A percentile compares a stretch with the other conserved stretches of the same genome.
These are phyloP conservation scores for Ctenopoma multispine DNA, from an alignment of 2,797 vertebrate genomes.

Conservation along the genomic window DNA sequence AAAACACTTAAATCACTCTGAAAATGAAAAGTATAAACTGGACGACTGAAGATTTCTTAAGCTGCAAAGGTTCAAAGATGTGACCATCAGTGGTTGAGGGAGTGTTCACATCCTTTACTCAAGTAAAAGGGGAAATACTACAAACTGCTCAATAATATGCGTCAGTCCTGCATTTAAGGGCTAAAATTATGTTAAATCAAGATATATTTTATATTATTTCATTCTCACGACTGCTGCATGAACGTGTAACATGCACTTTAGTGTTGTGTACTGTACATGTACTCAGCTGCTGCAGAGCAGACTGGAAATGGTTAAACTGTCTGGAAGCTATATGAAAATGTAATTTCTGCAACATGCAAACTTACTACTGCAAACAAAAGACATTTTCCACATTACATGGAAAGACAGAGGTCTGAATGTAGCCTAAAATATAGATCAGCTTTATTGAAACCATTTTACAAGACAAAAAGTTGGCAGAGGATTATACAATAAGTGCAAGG, in stretches of 20 bases:
- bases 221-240: background rate
- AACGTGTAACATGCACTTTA: no score
- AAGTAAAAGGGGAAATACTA: background rate
- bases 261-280: background rate
- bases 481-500: constrained; percentile 85
- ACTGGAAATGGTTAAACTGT: background rate
- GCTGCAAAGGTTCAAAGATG: background rate
- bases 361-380: no score
- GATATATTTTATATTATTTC: constrained; percentile 1
- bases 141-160: background rate
- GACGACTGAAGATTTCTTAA: background rate
- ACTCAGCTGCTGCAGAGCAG: background rate
- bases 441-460: constrained; percentile 84
- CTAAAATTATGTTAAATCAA: no score
- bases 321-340: background rate
- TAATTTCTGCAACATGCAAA: background rate
- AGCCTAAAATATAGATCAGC: constrained; percentile 80
- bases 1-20: background rate
- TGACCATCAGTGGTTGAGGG: background rate
- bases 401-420: constrained; percentile 50
- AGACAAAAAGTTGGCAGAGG: constrained; percentile 66
- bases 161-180: background rate
- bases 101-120: background rate
- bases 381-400: background rate
- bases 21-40: background rate